Conservation (phyloP, 2,113 vertebrate genomes). For the Takifugu flavidus region DNA sequence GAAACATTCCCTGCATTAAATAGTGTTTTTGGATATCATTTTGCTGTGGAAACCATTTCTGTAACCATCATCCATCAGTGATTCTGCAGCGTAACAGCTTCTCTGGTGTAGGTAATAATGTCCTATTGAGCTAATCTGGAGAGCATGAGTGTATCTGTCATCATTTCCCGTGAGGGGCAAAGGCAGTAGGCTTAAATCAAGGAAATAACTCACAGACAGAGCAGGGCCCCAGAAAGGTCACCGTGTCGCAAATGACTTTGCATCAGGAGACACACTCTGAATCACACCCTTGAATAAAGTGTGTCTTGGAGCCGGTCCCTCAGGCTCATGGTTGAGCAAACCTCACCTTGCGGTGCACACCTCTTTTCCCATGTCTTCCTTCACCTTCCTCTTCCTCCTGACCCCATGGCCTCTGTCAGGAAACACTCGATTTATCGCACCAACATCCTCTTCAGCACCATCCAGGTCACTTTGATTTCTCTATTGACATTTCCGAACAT, state of each 20-base stretch:
- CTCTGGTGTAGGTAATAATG: conserved; percentile 57
- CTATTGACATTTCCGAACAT: conserved; percentile 62
- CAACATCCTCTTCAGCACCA: conserved; percentile 52
- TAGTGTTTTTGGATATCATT: conserved; percentile 57
- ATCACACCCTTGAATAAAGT: conserved; percentile 55
- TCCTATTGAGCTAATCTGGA: conserved; percentile 55
- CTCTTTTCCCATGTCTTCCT: conserved; percentile 6
- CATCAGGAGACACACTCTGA: conserved; percentile 49
- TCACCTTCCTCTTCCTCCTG: conserved; percentile 10
- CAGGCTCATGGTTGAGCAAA: conserved; percentile 30
- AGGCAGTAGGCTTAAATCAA: conserved; percentile 49
- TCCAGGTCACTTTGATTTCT: conserved; percentile 64
- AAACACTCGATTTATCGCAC: conserved; percentile 66
- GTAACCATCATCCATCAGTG: conserved; percentile 55
- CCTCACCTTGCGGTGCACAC: conserved; percentile 20
- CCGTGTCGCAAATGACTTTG: conserved; percentile 56
- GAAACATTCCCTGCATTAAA: conserved; percentile 52
- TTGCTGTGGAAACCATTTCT: conserved; percentile 49
- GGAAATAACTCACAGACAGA: conserved; percentile 46
- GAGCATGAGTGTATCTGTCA: conserved; percentile 51
- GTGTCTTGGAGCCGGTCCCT: conserved; percentile 32
- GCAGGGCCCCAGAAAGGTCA: conserved; percentile 44
- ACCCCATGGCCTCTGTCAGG: conserved; percentile 46
- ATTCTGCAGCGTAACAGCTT: conserved; percentile 42
- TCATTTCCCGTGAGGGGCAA: conserved; percentile 46